These are phyloP conservation scores for Melanotaenia pygmaea DNA, from an alignment of 2,797 vertebrate species.

Conservation along the genomic window DNA sequence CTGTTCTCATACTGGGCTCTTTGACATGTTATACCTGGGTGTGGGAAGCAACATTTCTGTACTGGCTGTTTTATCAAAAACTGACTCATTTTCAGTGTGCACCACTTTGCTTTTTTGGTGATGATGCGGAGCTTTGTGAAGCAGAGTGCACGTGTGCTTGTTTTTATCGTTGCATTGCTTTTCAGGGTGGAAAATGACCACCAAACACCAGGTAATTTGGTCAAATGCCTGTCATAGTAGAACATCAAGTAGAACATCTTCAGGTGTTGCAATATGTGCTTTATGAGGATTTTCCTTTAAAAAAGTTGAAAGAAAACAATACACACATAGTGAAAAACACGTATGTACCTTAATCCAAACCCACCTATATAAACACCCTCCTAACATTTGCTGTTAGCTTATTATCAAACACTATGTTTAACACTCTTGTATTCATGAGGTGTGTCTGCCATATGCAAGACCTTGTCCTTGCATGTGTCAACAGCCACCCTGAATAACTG, in stretches of 20 bases:
- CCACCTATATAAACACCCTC: not conserved
- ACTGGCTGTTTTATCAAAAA: constrained; percentile 30
- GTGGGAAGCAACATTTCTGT: constrained; percentile 46
- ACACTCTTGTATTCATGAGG: constrained; percentile 23
- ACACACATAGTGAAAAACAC: not conserved
- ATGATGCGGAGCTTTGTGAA: constrained; percentile 40
- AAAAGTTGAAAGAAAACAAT: too few relatives aligned
- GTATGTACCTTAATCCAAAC: not conserved
- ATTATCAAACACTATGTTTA: constrained; percentile 8
- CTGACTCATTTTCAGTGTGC: constrained; percentile 33
- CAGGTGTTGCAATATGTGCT: not conserved
- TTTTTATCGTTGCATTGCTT: constrained; percentile 31
- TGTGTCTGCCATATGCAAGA: constrained; percentile 20
- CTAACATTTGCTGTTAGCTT: constrained; percentile 11
- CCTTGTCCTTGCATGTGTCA: constrained; percentile 43
- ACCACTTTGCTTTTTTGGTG: constrained; percentile 50
- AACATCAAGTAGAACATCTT: constrained; percentile 4
- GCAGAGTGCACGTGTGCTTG: constrained; percentile 28
- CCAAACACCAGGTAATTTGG: constrained; percentile 33
- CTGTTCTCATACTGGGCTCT: constrained; percentile 56
- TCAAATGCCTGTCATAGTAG: constrained; percentile 25
- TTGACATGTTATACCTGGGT: constrained; percentile 59
- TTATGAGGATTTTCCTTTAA: not conserved
- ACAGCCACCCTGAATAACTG: constrained; percentile 36
- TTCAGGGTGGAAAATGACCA: constrained; percentile 35